Evolutionary conservation across 2,888 invertebrate genomes (phyloP), one percentile per base, ranked within the genome.

Genomic region (Drosophila bunnanda): DNA sequence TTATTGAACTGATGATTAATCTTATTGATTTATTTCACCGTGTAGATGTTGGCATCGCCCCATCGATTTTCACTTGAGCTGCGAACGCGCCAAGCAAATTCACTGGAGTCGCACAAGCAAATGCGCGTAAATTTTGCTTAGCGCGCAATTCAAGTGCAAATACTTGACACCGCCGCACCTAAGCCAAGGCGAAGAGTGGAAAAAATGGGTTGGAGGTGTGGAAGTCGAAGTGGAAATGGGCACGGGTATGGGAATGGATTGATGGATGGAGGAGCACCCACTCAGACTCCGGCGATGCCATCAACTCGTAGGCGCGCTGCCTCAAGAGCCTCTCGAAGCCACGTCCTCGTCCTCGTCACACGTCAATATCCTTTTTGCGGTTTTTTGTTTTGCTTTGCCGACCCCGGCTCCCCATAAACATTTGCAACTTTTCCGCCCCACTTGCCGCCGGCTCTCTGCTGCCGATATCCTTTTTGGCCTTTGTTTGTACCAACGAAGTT

Each of bases 101-200:
- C 88, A 77, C 83, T 68, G 73, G 75, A 82, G 84, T 78, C 88
- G 78, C 72, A 79, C 88, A 88, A 84, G 84, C 88, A 90, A 89
- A 85, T 78, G 84, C 80, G 90, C 86, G 90, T 82, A 85, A 89
- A 89, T 90, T 86, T 89, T 74, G 88, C 90, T 89, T 89, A 82
- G 89, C 81, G 79, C 81, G 78, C 80, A 77, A 73, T 78, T 80
- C 77, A 77, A 84, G 79, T 78, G 80, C 78, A 87, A 87, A 84
- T 88, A 87, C 86, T 89, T 89, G 87, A 85, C 84, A 79, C 78
- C 78, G 78, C 81, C 88, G 83, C 88, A 82, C 83, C 83, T 77
- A 80, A 65, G 36, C 46, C 48, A 22, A 9, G n/a, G 20, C 15
- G 34, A 20, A 34, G 39, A 66, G 17, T 46, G 67, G 44, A 12